A percentile compares a stretch with the other conserved stretches of the same genome.
These are phyloP conservation scores for Drosophila dives DNA, from an alignment of 2,888 invertebrate genomes.

Conservation along the genomic window DNA sequence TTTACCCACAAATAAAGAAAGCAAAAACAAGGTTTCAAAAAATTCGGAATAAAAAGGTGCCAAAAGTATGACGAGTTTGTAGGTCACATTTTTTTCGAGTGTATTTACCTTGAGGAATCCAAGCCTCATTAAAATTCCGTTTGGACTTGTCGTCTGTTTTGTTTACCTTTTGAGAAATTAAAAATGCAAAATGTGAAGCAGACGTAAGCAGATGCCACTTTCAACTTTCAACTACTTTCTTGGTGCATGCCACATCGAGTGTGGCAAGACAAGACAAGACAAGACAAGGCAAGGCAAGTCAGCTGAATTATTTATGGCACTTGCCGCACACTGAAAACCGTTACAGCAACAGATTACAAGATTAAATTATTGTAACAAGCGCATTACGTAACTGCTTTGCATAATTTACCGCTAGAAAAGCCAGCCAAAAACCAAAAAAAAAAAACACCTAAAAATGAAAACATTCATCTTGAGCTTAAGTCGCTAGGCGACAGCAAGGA, in stretches of 20 bases:
- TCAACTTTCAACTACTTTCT: constrained; percentile 11
- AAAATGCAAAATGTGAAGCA: constrained; percentile 74
- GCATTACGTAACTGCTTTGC: constrained; percentile 83
- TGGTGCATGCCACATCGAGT: constrained; percentile 41
- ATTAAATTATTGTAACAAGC: constrained; percentile 84
- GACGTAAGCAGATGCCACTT: constrained; percentile 17
- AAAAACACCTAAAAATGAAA: constrained; percentile 32
- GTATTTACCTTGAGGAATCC: constrained; percentile 67
- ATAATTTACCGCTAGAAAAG: constrained; percentile 78
- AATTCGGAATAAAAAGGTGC: neutral
- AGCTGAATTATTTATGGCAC: constrained; percentile 82
- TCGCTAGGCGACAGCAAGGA: constrained; percentile 6
- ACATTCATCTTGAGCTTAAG: constrained; percentile 75
- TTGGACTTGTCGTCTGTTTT: constrained; percentile 69
- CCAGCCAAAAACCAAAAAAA: constrained; percentile 25
- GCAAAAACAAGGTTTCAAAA: neutral
- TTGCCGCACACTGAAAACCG: constrained; percentile 60
- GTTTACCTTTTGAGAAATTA: constrained; percentile 81
- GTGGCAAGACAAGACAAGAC: constrained; percentile 17
- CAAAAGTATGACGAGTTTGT: neutral
- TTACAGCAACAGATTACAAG: constrained; percentile 82
- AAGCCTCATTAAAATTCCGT: constrained; percentile 75
- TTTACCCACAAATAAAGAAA: neutral
- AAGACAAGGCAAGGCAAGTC: constrained; percentile 9
- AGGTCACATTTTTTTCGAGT: neutral